Evolutionary conservation across 2,113 vertebrate genomes (phyloP).

Genomic region (Gymnarchus niloticus): DNA sequence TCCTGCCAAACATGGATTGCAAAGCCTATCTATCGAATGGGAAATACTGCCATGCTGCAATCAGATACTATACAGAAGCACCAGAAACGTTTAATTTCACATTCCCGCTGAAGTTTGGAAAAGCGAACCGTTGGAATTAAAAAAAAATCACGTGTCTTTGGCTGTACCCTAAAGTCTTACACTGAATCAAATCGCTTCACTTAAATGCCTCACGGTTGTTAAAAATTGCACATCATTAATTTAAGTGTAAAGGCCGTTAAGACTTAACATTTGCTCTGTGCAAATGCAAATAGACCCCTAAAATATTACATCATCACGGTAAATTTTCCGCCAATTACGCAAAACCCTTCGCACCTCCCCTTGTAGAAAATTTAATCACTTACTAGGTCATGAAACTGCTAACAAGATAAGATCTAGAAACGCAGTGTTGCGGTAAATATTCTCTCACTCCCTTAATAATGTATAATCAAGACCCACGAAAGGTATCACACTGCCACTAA

Average conservation of each 20-base stretch:
- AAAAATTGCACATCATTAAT: constrained; percentile 13
- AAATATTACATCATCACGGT: constrained; percentile 24
- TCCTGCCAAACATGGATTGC: neutral
- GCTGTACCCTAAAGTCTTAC: neutral
- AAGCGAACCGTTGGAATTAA: neutral
- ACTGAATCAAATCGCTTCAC: constrained; percentile 5
- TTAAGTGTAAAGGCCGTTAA: constrained; percentile 17
- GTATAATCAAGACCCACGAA: neutral
- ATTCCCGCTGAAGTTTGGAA: neutral
- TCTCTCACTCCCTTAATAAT: constrained; percentile 28
- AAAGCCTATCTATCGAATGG: neutral
- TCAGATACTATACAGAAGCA: neutral
- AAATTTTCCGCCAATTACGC: constrained; percentile 15
- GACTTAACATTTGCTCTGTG: constrained; percentile 4
- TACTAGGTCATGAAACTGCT: constrained; percentile 50
- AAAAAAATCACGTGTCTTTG: neutral
- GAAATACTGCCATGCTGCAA: neutral
- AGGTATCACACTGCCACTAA: neutral
- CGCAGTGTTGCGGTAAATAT: constrained; percentile 19
- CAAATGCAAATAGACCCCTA: constrained; percentile 13
- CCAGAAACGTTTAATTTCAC: neutral
- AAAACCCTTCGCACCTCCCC: neutral
- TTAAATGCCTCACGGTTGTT: constrained; percentile 6
- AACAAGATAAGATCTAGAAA: constrained; percentile 42
- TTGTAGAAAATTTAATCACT: constrained; percentile 49